A percentile compares a stretch with the other conserved stretches of the same genome.
Conservation (phyloP, 1,140 invertebrate genomes). For the Tenebrio molitor region DNA sequence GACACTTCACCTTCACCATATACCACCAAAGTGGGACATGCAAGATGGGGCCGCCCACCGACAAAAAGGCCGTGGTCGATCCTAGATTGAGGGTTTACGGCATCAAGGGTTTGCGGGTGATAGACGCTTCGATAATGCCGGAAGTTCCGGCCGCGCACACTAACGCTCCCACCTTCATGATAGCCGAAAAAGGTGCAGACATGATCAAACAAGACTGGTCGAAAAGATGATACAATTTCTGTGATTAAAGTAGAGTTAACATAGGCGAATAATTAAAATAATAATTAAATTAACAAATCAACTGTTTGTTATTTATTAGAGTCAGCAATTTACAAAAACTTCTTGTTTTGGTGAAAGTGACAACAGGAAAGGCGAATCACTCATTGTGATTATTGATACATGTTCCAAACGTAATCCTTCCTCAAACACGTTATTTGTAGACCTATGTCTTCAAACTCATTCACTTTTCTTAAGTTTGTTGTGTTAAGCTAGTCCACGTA, state of each 20-base stretch:
- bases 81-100: constrained; percentile 78
- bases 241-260: constrained; percentile 34
- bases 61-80: constrained; percentile 80
- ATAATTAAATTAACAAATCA: no score
- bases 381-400: no score
- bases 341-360: no score
- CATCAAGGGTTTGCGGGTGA: constrained; percentile 75
- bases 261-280: no score
- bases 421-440: no score
- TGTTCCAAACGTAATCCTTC: no score
- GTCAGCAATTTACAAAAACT: no score
- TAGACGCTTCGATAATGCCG: constrained; percentile 79
- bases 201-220: constrained; percentile 66
- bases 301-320: no score
- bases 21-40: constrained; percentile 86
- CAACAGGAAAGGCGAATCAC: no score
- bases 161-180: constrained; percentile 77
- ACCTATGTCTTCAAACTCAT: no score
- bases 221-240: background rate
- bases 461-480: no score
- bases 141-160: constrained; percentile 75
- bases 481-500: no score
- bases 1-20: constrained; percentile 78
- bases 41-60: constrained; percentile 84
- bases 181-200: constrained; percentile 79